phyloP scores from a whole-genome alignment of 2,888 invertebrate genomes.

The Clostera curtula region DNA sequence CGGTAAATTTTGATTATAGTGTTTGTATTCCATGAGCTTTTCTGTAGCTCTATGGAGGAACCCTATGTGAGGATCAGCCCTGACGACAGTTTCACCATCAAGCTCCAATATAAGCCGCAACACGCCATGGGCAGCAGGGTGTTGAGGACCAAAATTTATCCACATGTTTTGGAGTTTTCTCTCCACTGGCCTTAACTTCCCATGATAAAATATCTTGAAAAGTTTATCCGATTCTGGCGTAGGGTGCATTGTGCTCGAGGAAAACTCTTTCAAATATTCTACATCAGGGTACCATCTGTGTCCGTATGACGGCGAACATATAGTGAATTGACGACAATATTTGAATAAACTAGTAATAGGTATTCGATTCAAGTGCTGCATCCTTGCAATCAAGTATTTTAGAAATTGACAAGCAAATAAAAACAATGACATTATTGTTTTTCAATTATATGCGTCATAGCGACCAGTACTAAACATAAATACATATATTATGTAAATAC shows the following conservation, averaged over 20 bases:
- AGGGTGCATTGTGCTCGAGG: conserved; percentile 75
- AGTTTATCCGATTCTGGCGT: conserved; percentile 54
- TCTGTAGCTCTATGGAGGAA: conserved; percentile 92
- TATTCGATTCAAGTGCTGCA: conserved; percentile 10
- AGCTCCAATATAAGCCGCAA: conserved; percentile 85
- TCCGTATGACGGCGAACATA: conserved; percentile 24
- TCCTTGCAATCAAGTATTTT: conserved; percentile 2
- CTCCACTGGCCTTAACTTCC: conserved; percentile 60
- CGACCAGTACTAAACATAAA: too few relatives aligned
- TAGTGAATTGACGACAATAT: conserved; percentile 26
- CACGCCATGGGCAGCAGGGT: conserved; percentile 94
- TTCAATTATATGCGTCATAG: too few relatives aligned
- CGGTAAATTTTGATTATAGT: conserved; percentile 88
- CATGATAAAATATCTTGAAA: conserved; percentile 45
- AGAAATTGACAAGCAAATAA: too few relatives aligned
- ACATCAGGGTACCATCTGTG: conserved; percentile 79
- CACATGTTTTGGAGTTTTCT: conserved; percentile 78
- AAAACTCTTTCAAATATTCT: conserved; percentile 72
- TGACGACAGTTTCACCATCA: conserved; percentile 86
- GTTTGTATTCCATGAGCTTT: conserved; percentile 92
- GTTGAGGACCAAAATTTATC: conserved; percentile 92
- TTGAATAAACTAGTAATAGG: conserved; percentile 4
- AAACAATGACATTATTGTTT: too few relatives aligned
- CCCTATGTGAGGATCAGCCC: conserved; percentile 90
- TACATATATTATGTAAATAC: conserved; percentile 2